Evolutionary conservation across 2,888 invertebrate genomes (phyloP), one percentile per base, ranked within the genome.

Genomic region (Caenorhabditis macrosperma): DNA sequence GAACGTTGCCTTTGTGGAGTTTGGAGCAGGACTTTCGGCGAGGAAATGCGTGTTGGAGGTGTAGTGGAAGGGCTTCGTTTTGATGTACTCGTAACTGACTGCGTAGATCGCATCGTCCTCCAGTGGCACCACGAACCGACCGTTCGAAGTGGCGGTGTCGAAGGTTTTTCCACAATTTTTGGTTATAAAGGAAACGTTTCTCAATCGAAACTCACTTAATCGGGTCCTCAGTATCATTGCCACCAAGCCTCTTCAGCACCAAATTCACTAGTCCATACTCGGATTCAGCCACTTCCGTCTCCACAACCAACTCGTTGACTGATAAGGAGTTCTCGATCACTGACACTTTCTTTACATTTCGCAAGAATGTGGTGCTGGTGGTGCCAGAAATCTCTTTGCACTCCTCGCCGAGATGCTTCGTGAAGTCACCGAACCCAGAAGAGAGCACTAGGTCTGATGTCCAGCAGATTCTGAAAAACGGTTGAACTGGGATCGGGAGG

Each of bases 11-110:
- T 76, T 48, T 46, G 84, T 74, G 2, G 77, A 61, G 46, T 86
- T 85, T 1, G 54, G 52, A 3, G 80, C 80, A 0, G 81, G 76
- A 0, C 78, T 69, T 68, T 86, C 86, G 2, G 82, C 79, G 7
- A 86, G 57, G 33, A 86, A 86, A 33, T 84, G 81, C 1, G 84
- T 78, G 55, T 86, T 84, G 1, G 84, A 78, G 10, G 82, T 67
- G 59, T 85, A 86, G 46, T 85, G 85, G 52, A 86, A 86, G 0
- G 86, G 86, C 54, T 80, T 79, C 1, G 66, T 69, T 64, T 89
- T 90, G 12, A 84, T 82, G 61, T 89, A 89, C n/a, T 85, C 83
- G 71, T 90, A 89, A 33, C 81, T 79, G 3, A 89, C 86, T 0
- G 89, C 89, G 52, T 89, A 89, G 52, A 86, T 82, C 0, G 82